Conservation (phyloP, 2,113 vertebrate species). For the Capricornis sumatraensis region DNA sequence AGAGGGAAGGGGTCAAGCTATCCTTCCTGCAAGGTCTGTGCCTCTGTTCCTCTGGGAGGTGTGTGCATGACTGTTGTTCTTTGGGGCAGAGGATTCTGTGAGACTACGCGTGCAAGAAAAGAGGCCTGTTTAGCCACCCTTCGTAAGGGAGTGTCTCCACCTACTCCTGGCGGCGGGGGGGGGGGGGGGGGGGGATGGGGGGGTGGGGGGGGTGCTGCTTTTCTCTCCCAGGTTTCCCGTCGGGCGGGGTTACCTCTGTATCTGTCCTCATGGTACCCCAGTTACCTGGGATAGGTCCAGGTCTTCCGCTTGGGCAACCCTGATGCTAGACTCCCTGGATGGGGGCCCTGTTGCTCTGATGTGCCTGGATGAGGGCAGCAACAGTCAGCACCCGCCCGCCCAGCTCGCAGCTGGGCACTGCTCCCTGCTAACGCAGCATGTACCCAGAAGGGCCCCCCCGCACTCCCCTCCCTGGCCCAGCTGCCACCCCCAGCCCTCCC, state of each 20-base stretch:
- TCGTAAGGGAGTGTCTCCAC: neutral
- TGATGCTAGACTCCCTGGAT: neutral
- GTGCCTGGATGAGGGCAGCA: neutral
- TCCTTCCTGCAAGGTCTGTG: neutral
- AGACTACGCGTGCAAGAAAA: neutral
- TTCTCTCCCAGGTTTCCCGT: neutral
- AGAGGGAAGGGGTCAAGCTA: neutral
- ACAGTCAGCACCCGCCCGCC: neutral
- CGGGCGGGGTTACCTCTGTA: neutral
- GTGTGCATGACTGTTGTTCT: neutral
- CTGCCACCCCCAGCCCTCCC: slow-evolving; percentile 25
- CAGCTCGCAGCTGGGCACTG: slow-evolving; percentile 35
- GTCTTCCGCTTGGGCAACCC: neutral
- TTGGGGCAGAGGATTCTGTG: neutral
- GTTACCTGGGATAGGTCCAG: neutral
- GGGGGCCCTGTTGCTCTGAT: neutral
- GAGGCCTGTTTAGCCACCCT: neutral
- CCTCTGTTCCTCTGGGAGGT: neutral
- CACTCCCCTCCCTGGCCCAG: slow-evolving; percentile 14
- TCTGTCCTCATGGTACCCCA: neutral
- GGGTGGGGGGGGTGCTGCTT: neutral
- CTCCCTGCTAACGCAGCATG: slow-evolving; percentile 66
- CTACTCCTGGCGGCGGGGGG: too few relatives aligned
- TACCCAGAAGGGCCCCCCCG: neutral
- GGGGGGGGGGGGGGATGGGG: too few relatives aligned